Base-by-base conservation (phyloP, 2,797 vertebrate species). In the Natrix natrix region DNA sequence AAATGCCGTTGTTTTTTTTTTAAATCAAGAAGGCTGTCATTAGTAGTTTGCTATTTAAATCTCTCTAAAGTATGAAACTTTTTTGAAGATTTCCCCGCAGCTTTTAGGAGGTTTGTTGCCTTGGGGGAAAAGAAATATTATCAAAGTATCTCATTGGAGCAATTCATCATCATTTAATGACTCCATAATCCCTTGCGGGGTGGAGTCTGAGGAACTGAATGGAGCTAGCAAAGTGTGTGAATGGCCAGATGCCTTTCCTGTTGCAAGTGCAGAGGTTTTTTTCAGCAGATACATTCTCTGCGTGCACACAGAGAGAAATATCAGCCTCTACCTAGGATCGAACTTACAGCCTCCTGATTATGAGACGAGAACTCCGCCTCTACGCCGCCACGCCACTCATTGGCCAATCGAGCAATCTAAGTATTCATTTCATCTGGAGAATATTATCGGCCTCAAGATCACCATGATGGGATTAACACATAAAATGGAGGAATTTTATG, bases 1-100 rank as follows among this genome's bases (percentile, higher is more conserved):
- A 94, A 94, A 94, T 95, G 92, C 95, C 94, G 93, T 89, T 52
- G 94, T 59, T 95, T 95, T 52, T 52, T 52, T 52, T 5, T 5
- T 5, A 52, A 95, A 95, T 94, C 93, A 91, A 87, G 90, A 96
- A 89, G 90, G 88, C 94, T 89, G 61, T 91, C 8, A 48, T 91
- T 86, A 16, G 11, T 86, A 10, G 1, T 57, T 78, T 55, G 57
- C 66, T 59, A 17, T 91, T 93, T 52, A 61, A 61, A 60, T 55
- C 24, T 8, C 63, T 59, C 86, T 63, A 90, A 90, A 48, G 69
- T 78, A 13, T 57, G 90, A 83, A 88, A 74, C 91, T 92, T 95
- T 91, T 43, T 63, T 26, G 94, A 20, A 87, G 57, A 86, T 91
- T 90, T 93, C 93, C 0, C 43, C 91, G 90, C 93, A 89, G 93